Evolutionary conservation across 2,888 invertebrate genomes (phyloP), one percentile per base, ranked within the genome.

Genomic region (Oxystoma pomonae): DNA sequence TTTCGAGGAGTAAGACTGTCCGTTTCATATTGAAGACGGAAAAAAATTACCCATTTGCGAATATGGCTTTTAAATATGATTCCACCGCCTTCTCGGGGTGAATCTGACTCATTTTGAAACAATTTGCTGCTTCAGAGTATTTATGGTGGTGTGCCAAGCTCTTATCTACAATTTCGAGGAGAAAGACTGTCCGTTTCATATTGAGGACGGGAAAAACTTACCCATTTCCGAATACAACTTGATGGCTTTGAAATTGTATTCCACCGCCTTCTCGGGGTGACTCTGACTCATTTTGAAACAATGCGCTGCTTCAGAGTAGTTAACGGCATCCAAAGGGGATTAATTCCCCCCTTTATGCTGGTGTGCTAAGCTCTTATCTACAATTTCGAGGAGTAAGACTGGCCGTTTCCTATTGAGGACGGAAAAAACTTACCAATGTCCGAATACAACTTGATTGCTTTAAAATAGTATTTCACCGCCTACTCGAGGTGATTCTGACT

Each of bases 191-290:
- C n/a, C n/a, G n/a, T n/a, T n/a, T n/a, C n/a, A n/a, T n/a, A n/a
- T n/a, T n/a, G n/a, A n/a, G n/a, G n/a, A n/a, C n/a, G n/a, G n/a
- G n/a, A n/a, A n/a, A 94, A n/a, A n/a, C 97, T 35, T 62, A 1
- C 97, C 97, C 94, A 98, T 96, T 76, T 98, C 97, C 17, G 95
- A 94, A 81, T 97, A 98, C 70, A 98, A 95, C 78, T 97, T 96
- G 66, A 97, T 94, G 0, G 96, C 93, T 80, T 94, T 96, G 71
- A 91, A 80, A 59, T 97, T 82, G 78, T 93, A 93, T 61, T 88
- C 88, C 0, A 96, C 91, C 0, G 97, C 96, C 84, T 92, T 93
- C 35, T 35, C 67, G 88, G 86, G 85, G 20, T 86, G 83, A 96
- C 76, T 98, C 97, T 17, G 95, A 18, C 65, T 58, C 77, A 94